Evolutionary conservation across 2,113 vertebrate species (phyloP).

Genomic region (Silurus asotus): DNA sequence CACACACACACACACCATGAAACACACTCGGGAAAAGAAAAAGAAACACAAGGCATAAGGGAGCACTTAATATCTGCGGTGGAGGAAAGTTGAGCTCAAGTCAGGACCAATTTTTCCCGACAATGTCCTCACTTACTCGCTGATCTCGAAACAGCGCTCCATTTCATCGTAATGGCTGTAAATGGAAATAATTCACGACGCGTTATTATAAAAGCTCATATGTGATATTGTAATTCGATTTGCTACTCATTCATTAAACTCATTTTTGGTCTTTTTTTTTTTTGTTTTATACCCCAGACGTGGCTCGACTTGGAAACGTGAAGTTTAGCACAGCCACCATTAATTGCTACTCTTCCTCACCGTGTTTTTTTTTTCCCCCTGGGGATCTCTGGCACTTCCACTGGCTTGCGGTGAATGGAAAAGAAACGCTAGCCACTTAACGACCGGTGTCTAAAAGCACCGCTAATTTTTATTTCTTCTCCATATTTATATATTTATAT

Average conservation of each 20-base stretch:
- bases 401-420: constrained; percentile 66
- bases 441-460: constrained; percentile 70
- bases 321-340: constrained; percentile 46
- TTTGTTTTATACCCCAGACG: constrained; percentile 51
- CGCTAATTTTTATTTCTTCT: constrained; percentile 69
- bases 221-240: constrained; percentile 58
- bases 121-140: constrained; percentile 55
- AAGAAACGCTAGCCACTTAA: constrained; percentile 71
- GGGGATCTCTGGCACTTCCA: constrained; percentile 60
- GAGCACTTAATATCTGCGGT: constrained; percentile 49
- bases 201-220: constrained; percentile 53
- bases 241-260: constrained; percentile 64
- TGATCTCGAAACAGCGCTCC: constrained; percentile 59
- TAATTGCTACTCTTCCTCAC: constrained; percentile 66
- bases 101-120: constrained; percentile 52
- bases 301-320: not conserved
- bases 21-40: constrained; percentile 41
- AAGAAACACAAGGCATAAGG: constrained; percentile 28
- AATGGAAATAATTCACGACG: constrained; percentile 56
- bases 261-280: constrained; percentile 50
- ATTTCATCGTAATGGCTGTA: constrained; percentile 56
- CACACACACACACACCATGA: not conserved
- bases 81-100: constrained; percentile 52
- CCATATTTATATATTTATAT: not conserved
- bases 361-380: constrained; percentile 56